A percentile compares a stretch with the other conserved stretches of the same genome.
These are phyloP conservation scores for Enteromius mattozi DNA, from an alignment of 2,797 vertebrate genomes.

Conservation along the genomic window DNA sequence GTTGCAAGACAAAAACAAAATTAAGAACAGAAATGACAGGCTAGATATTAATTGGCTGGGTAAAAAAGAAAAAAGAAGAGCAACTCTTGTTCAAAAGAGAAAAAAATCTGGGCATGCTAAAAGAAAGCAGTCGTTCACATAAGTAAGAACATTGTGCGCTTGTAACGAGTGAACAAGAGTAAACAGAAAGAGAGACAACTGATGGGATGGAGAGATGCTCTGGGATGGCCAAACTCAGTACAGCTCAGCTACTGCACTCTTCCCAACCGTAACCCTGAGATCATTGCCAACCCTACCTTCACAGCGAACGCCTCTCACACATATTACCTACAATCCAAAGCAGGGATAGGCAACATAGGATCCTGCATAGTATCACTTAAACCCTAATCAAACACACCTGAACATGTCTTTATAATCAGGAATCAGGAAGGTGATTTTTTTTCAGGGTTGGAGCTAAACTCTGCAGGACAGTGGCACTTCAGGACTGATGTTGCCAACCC, in stretches of 20 bases:
- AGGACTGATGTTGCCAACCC: neutral
- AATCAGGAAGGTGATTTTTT: neutral
- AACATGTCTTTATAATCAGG: neutral
- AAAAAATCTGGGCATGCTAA: neutral
- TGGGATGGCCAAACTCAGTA: neutral
- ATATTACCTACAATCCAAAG: neutral
- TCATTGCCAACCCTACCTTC: neutral
- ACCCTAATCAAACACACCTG: neutral
- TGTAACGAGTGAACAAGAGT: neutral
- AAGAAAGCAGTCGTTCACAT: neutral
- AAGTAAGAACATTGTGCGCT: neutral
- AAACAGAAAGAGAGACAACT: neutral
- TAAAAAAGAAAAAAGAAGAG: neutral
- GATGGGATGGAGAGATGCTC: neutral
- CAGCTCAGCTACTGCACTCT: conserved; percentile 1
- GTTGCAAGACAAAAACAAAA: neutral
- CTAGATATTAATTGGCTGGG: neutral
- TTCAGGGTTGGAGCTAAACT: neutral
- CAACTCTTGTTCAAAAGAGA: neutral
- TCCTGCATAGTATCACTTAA: neutral
- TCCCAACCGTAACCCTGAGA: neutral
- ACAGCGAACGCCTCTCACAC: neutral
- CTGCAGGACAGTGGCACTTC: neutral
- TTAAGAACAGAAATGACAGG: neutral
- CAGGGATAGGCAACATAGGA: neutral